phyloP scores from a whole-genome alignment of 2,797 vertebrate species.

The Oryzias sinensis region DNA sequence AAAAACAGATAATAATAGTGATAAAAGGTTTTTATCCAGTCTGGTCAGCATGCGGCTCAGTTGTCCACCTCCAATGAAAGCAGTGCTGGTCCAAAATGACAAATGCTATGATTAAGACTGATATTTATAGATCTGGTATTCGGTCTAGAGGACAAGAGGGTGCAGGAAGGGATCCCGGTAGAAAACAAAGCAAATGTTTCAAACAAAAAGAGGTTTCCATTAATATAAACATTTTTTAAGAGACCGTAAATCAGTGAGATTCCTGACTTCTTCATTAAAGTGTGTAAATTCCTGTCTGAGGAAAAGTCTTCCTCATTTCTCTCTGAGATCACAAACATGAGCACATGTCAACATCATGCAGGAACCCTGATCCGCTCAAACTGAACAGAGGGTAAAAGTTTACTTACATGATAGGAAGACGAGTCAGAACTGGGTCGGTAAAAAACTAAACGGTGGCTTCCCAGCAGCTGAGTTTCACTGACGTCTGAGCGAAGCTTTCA shows the following conservation, averaged over 20 bases:
- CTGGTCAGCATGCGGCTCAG: conserved; percentile 2
- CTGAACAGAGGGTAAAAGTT: conserved; percentile 26
- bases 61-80: conserved; percentile 31
- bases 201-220: neutral
- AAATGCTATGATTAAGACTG: conserved; percentile 53
- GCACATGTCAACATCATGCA: conserved; percentile 18
- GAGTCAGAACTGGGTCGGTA: neutral
- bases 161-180: conserved; percentile 6
- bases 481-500: neutral
- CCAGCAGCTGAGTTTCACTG: neutral
- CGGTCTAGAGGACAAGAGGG: conserved; percentile 31
- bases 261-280: neutral
- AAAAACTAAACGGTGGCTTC: neutral
- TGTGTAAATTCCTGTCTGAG: neutral
- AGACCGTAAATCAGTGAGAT: neutral
- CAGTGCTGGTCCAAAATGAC: conserved; percentile 38
- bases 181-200: conserved; percentile 6
- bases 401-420: conserved; percentile 46
- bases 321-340: conserved; percentile 10
- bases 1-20: too few relatives aligned
- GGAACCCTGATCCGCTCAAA: conserved; percentile 11
- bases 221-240: neutral
- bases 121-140: conserved; percentile 62
- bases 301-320: conserved; percentile 1
- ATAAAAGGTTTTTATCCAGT: too few relatives aligned